phyloP scores from a whole-genome alignment of 1,140 invertebrate genomes.

The Dermatophagoides farinae region DNA sequence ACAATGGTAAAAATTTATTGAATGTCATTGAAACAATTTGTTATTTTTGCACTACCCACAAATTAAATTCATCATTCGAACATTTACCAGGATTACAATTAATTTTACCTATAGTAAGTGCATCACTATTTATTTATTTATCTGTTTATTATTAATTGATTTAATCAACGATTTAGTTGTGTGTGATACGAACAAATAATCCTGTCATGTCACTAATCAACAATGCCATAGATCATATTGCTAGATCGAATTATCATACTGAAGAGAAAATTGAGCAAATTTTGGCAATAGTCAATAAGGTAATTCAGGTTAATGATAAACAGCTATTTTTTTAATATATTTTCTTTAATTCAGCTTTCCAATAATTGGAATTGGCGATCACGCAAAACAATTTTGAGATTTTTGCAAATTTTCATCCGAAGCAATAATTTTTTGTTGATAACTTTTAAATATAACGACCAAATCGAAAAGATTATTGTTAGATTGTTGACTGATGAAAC shows the following conservation, averaged over 20 bases:
- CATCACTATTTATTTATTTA: not conserved
- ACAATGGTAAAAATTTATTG: not conserved
- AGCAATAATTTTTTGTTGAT: constrained; percentile 54
- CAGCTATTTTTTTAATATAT: not conserved
- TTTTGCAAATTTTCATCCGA: constrained; percentile 58
- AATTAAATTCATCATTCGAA: not conserved
- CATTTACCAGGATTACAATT: not conserved
- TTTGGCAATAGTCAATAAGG: not conserved
- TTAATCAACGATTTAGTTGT: not conserved
- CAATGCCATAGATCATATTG: not conserved
- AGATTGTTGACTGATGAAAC: constrained; percentile 42
- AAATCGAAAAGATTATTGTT: constrained; percentile 21
- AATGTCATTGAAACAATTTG: constrained; percentile 3
- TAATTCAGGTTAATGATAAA: not conserved
- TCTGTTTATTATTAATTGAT: not conserved
- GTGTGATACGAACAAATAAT: not conserved
- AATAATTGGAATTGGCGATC: constrained; percentile 47
- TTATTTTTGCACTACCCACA: not conserved
- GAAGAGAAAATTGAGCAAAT: not conserved
- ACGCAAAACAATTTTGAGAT: constrained; percentile 43
- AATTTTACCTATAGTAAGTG: not conserved
- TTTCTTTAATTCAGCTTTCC: not conserved
- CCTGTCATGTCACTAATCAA: not conserved
- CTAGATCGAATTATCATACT: not conserved
- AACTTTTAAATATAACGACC: constrained; percentile 29